Conservation (phyloP, 2,797 vertebrate genomes). For the Phrynocephalus forsythii region DNA sequence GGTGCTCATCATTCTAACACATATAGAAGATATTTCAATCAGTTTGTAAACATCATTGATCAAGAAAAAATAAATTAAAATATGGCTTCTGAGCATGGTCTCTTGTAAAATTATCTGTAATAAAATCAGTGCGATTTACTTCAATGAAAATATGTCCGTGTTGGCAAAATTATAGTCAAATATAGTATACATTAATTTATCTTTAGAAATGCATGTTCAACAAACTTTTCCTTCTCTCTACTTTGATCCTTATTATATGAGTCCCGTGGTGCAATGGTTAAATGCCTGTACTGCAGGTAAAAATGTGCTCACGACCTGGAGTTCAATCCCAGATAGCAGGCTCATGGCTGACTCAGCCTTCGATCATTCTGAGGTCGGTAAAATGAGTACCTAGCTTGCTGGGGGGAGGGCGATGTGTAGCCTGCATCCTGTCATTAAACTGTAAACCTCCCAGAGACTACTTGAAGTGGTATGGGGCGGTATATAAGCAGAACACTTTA, state of each 20-base stretch:
- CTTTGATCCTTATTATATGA: background rate
- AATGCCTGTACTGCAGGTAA: too few relatives aligned
- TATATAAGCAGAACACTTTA: background rate
- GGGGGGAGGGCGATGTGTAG: too few relatives aligned
- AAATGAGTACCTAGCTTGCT: too few relatives aligned
- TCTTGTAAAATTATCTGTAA: constrained; percentile 15
- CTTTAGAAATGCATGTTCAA: background rate
- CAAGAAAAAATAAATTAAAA: constrained; percentile 7
- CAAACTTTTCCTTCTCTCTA: background rate
- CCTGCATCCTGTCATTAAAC: too few relatives aligned
- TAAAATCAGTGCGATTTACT: background rate
- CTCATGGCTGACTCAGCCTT: too few relatives aligned
- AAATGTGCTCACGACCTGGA: too few relatives aligned
- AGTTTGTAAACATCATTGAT: background rate
- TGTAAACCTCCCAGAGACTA: too few relatives aligned
- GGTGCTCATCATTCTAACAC: background rate
- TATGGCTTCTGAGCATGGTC: background rate
- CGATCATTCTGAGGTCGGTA: too few relatives aligned
- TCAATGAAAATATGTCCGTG: background rate
- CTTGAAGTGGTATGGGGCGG: too few relatives aligned
- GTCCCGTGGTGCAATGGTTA: too few relatives aligned
- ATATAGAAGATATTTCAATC: background rate
- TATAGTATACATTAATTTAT: background rate
- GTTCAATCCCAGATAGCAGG: too few relatives aligned
- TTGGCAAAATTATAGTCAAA: background rate